Evolutionary conservation across 2,113 vertebrate species (phyloP), one percentile per base, ranked within the genome.

Genomic region (Semicossyphus pulcher): DNA sequence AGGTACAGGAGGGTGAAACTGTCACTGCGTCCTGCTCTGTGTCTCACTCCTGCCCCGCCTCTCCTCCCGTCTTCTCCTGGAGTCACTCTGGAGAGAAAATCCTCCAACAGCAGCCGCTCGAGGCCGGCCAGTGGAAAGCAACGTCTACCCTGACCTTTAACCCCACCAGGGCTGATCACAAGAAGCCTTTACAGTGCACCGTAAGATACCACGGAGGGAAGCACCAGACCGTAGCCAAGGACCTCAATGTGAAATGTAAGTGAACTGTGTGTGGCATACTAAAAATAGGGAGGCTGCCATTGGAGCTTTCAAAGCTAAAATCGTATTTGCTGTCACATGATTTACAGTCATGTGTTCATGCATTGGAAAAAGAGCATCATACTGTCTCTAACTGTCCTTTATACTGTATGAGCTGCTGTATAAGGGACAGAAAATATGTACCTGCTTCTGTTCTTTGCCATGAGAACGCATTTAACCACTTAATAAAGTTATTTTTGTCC

Each of bases 211-310:
- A 14, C 0, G 86, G 83, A 53, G 83, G 41, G 18, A 57, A 49
- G 41, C 34, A 51, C 1, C 32, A 41, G 20, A 32, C 6, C 0
- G 8, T 1, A 28, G 47, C 18, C 45, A 81, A 4, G 41, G 18
- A 34, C n/a, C 71, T 94, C 15, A 76, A 63, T 26, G 88, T 93
- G 0, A 80, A 81, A 80, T 69, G 93, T 93, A 83, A 88, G 93
- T 37, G 7, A 1, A 14, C 4, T 8, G 10, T 12, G 10, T 14
- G 18, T 18, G n/a, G n/a, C n/a, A n/a, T n/a, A n/a, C n/a, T n/a
- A n/a, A n/a, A n/a, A n/a, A n/a, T n/a, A n/a, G n/a, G n/a, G n/a
- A n/a, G n/a, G n/a, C n/a, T n/a, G n/a, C n/a, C n/a, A 53, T 12
- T 53, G 44, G 7, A 25, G 3, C 21, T 68, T 62, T 34, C 1